Evolutionary conservation across 2,888 invertebrate species (phyloP), one percentile per base, ranked within the genome.

Genomic region (Caenorhabditis zanzibari): DNA sequence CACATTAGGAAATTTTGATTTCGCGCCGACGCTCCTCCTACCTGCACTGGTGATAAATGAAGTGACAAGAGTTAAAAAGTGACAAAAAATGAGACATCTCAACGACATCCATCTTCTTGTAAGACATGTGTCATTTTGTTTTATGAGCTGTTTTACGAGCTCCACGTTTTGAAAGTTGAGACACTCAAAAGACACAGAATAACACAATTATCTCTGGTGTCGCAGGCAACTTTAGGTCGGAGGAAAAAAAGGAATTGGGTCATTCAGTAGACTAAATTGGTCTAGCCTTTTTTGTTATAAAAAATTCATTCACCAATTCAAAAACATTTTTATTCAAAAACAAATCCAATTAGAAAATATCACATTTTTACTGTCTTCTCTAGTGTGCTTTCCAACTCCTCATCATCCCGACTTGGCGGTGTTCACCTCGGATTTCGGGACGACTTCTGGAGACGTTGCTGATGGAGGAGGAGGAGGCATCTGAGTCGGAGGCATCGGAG

Each of bases 81-180:
- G 38, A 61, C 22, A 24, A 38, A 32, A 64, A 35, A 19, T 38
- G 19, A 59, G 1, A n/a, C 59, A 12, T 58, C 28, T 22, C 22
- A 49, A 52, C 68, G 52, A 68, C 68, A 68, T 68, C 32, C 35
- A 32, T 56, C 58, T 14, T 28, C 64, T 44, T 35, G 35, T 44
- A 54, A 54, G 38, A 68, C 54, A 54, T 26, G 68, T 41, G 54
- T 66, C 66, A 52, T 66, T 66, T 66, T 66, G 52, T 66, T 66
- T 66, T 52, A 66, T 66, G 66, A 66, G 66, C 66, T 66, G 66
- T 49, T 66, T 66, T 66, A 52, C 66, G 49, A 52, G 32, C 47
- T 19, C 12, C 9, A 24, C 14, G 26, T 24, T 24, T 26, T 19
- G 5, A 26, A 54, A 26, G 19, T 5, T 19, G 47, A 47, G 47